Percentiles rank a stretch among this genome's conserved stretches.
Conservation (phyloP, 2,113 vertebrate genomes). For the Gorsachius goisagi region DNA sequence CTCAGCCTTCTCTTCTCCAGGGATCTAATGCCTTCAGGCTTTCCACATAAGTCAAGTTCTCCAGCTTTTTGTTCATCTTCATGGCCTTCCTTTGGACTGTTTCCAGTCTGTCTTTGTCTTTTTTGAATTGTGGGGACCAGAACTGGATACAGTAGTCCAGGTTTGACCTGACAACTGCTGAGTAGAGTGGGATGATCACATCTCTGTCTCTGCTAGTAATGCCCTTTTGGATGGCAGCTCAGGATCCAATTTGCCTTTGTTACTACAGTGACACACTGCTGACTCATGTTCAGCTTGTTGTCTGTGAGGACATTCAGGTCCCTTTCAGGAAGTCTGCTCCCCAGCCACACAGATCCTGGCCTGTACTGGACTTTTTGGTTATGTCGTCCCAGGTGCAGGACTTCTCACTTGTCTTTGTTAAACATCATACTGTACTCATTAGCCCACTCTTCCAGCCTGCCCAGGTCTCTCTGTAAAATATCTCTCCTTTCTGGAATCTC, state of each 20-base stretch:
- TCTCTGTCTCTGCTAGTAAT: not conserved
- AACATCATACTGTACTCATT: not conserved
- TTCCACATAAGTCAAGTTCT: not conserved
- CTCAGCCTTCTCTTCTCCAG: not conserved
- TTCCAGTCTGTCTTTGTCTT: not conserved
- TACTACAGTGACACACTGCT: rapidly evolving
- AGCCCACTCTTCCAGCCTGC: not conserved
- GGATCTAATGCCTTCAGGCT: not conserved
- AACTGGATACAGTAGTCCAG: not conserved
- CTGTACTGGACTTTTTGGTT: not conserved
- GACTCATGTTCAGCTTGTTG: not conserved
- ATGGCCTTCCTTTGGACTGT: not conserved
- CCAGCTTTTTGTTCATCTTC: not conserved
- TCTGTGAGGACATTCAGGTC: not conserved
- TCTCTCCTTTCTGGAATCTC: not conserved
- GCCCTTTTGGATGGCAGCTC: rapidly evolving
- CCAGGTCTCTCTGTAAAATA: not conserved
- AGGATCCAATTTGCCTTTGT: rapidly evolving
- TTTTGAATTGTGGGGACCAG: not conserved
- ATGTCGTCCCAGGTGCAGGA: not conserved
- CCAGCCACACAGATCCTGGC: not conserved
- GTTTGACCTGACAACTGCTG: not conserved
- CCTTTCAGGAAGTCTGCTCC: not conserved
- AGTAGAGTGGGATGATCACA: rapidly evolving
- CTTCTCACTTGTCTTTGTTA: not conserved